phyloP scores from a whole-genome alignment of 2,797 vertebrate genomes.

The Silurus aristotelis region DNA sequence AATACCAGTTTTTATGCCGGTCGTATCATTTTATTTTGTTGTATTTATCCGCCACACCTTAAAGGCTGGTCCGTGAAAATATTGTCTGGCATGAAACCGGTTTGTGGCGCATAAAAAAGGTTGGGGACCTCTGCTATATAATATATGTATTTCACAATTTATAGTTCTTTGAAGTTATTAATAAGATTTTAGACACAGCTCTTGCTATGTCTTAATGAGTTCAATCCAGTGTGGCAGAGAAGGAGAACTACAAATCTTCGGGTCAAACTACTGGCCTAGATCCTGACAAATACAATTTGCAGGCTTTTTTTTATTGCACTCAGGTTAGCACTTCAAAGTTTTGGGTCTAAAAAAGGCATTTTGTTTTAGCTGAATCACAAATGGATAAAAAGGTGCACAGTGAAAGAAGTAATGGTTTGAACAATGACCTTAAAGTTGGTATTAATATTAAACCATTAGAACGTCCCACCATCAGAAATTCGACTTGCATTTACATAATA shows the following conservation, averaged over 20 bases:
- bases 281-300: neutral
- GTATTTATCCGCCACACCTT: too few relatives aligned
- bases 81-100: too few relatives aligned
- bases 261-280: neutral
- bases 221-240: neutral
- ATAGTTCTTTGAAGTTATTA: neutral
- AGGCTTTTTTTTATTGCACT: neutral
- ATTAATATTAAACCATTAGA: neutral
- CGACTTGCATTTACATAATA: neutral
- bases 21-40: too few relatives aligned
- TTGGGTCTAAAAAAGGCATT: neutral
- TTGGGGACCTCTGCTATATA: neutral
- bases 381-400: neutral
- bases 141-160: neutral
- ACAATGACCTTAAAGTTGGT: neutral
- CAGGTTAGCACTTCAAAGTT: neutral
- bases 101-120: too few relatives aligned
- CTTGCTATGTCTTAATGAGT: neutral
- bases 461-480: neutral
- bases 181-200: neutral
- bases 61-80: too few relatives aligned
- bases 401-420: constrained; percentile 2
- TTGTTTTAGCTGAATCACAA: neutral
- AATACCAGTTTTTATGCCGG: too few relatives aligned
- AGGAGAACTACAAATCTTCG: neutral